These are phyloP conservation scores for Anisognathus igniventris DNA, from an alignment of 2,797 vertebrate genomes.

Conservation along the genomic window DNA sequence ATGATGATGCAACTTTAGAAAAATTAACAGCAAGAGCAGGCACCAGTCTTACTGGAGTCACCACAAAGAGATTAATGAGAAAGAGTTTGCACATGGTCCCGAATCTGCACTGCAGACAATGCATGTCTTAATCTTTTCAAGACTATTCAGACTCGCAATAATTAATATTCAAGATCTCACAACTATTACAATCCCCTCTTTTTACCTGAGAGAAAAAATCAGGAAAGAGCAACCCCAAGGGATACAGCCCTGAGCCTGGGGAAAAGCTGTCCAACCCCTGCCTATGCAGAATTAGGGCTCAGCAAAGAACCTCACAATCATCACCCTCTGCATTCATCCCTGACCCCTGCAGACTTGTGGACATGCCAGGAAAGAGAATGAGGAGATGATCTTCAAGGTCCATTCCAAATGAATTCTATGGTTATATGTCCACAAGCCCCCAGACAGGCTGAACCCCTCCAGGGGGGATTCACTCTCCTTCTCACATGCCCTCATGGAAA, in stretches of 20 bases:
- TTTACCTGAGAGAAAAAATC: background rate
- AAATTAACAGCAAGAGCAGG: constrained; percentile 22
- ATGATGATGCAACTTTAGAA: background rate
- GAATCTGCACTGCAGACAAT: background rate
- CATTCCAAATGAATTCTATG: background rate
- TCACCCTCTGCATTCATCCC: background rate
- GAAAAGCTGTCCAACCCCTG: background rate
- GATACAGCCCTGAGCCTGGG: background rate
- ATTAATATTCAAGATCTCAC: constrained; percentile 9
- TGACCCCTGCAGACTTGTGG: background rate
- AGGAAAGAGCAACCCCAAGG: background rate
- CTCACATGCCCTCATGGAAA: background rate
- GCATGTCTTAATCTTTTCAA: background rate
- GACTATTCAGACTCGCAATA: background rate
- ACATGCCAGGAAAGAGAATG: background rate
- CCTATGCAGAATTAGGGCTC: background rate
- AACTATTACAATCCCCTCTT: background rate
- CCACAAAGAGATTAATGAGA: background rate
- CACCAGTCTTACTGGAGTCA: background rate
- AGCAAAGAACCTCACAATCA: background rate
- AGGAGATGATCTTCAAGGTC: background rate
- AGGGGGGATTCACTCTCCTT: background rate
- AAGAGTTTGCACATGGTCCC: background rate
- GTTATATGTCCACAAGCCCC: background rate
- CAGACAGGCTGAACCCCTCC: background rate